Evolutionary conservation across 2,113 vertebrate species (phyloP), one percentile per base, ranked within the genome.

Genomic region (Amphiprion ocellaris): DNA sequence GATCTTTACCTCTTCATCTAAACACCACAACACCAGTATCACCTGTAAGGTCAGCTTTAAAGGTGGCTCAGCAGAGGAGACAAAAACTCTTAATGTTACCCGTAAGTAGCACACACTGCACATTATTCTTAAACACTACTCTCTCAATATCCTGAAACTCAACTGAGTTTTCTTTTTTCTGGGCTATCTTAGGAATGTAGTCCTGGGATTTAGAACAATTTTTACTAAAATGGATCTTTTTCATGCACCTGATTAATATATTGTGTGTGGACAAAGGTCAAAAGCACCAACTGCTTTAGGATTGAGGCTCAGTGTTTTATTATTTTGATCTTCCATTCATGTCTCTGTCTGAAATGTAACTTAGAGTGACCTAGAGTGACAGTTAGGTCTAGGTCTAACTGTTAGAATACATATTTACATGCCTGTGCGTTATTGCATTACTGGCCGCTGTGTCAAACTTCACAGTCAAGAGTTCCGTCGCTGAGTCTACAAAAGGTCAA

Each of bases 51-150:
- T 82, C 68, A 74, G 1, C 33, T 88, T 79, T 39, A 73, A 0
- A 11, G 12, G 0, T 7, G 46, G 17, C 19, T 15, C 11, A 10
- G 46, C 77, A 69, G 50, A 55, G 15, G 16, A 58, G 44, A 77
- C 24, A 3, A 56, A 19, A 17, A 69, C 15, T 7, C 61, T 83
- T 2, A 16, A 66, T 23, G 64, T 79, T 4, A 54, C 9, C 17
- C 33, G 88, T 92, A 46, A 90, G 91, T 83, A 52, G 10, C 7
- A 28, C 21, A 56, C 7, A 44, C 33, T 69, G 2, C 5, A 41
- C 14, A 17, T 68, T 56, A 21, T 21, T 39, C 10, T 49, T 19
- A 2, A 6, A 15, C 47, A 17, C 17, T 5, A 5, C 1, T 5
- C 15, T 49, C 16, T 49, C 17, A 5, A 5, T 49, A 17, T 49